Conservation (phyloP, 2,113 vertebrate genomes). For the Oreocharis arfaki region DNA sequence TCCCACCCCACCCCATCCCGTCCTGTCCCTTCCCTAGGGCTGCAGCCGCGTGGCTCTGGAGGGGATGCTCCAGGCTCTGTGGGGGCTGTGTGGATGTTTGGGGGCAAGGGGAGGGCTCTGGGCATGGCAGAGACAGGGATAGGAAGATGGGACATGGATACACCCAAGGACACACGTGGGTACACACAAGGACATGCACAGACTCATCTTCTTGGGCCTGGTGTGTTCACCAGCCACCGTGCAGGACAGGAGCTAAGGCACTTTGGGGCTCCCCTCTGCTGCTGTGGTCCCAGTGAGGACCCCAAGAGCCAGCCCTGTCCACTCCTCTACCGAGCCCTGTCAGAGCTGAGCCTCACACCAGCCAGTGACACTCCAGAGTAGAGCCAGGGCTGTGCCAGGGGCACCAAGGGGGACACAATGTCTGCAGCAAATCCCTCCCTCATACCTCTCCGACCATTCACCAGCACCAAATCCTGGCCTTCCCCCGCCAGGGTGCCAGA, state of each 20-base stretch:
- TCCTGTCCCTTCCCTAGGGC: background rate
- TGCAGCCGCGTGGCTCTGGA: background rate
- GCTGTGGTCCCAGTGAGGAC: background rate
- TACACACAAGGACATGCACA: background rate
- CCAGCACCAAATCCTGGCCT: fast-evolving
- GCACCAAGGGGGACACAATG: fast-evolving
- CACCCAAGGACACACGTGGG: background rate
- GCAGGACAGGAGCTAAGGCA: background rate
- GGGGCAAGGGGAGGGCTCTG: background rate
- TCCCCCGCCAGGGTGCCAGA: fast-evolving
- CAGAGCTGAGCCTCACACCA: background rate
- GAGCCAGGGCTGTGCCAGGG: fast-evolving
- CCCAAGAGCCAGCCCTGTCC: background rate
- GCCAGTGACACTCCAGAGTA: fast-evolving
- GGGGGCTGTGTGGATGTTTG: fast-evolving
- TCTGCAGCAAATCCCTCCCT: background rate
- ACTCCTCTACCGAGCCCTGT: fast-evolving
- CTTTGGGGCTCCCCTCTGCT: background rate
- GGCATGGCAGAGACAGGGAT: background rate
- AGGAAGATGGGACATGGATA: background rate
- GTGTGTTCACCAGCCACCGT: fast-evolving
- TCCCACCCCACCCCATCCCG: fast-evolving
- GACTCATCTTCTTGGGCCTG: background rate
- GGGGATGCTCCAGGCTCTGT: fast-evolving
- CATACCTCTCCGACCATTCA: background rate